Evolutionary conservation across 2,113 vertebrate species (phyloP).

Genomic region (Protobothrops mucrosquamatus): DNA sequence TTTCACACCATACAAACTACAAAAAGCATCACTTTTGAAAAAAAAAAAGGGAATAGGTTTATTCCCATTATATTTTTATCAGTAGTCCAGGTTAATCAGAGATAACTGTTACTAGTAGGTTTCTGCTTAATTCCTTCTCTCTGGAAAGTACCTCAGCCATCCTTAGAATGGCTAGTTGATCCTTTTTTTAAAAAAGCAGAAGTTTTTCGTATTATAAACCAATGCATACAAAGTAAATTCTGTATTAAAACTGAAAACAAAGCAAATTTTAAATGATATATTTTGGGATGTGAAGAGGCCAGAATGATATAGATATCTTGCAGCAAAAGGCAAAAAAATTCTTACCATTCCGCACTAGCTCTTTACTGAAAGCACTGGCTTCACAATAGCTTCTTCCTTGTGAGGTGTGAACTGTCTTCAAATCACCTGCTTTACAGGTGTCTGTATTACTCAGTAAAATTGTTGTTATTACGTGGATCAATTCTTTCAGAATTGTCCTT

Average conservation of each 20-base stretch:
- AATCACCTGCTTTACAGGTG: conserved; percentile 68
- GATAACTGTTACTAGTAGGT: not conserved
- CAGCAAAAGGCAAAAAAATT: not conserved
- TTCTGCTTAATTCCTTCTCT: not conserved
- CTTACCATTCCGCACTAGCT: conserved; percentile 81
- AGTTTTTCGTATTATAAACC: not conserved
- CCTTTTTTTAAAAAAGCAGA: not conserved
- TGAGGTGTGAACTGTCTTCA: conserved; percentile 65
- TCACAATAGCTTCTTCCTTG: conserved; percentile 84
- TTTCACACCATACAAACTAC: not conserved
- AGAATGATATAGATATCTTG: not conserved
- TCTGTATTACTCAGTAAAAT: conserved; percentile 81
- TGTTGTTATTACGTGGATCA: conserved; percentile 85
- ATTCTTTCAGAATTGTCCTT: conserved; percentile 83
- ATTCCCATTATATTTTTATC: not conserved
- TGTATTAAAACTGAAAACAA: not conserved
- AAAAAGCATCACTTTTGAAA: not conserved
- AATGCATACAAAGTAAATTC: not conserved
- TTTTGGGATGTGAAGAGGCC: not conserved
- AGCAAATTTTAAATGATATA: not conserved
- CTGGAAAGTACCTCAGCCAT: not conserved
- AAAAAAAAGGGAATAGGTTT: not conserved
- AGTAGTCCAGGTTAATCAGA: not conserved
- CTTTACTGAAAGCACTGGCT: conserved; percentile 83
- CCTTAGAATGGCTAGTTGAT: not conserved